Base-by-base conservation (phyloP, 2,888 invertebrate genomes). In the Helicoverpa assulta region DNA sequence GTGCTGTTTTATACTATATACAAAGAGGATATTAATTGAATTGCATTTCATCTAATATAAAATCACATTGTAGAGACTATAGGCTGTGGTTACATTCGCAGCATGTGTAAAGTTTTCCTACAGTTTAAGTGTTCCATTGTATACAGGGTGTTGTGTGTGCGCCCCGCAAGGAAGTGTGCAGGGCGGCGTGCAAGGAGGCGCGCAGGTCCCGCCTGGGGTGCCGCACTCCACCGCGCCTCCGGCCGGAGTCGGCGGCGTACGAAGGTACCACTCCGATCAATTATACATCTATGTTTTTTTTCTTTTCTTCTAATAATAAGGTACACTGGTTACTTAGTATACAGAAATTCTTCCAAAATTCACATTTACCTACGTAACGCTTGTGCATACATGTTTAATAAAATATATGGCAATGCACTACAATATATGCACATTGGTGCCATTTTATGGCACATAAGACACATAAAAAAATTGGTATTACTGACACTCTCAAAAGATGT, bases 161-260 rank as follows among this genome's bases (percentile, higher is more conserved):
- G 96, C 96, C 89, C 96, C 96, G 89, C 96, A 96, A 87, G 96
- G 96, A 95, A 96, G 91, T 96, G 96, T 89, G 95, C 96, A 91
- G 94, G 96, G 91, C 91, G 94, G 92, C 89, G 94, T 93, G 89
- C 94, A 94, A 86, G 94, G 93, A 87, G 94, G 94, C 88, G 96
- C 92, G 89, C 96, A 91, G 94, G 96, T 94, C 87, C 95, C 94
- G 73, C 94, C 93, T 72, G 94, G 95, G 69, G 94, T 94, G 82
- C 94, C 95, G 85, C 95, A 95, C 91, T 94, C 95, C 84, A 94
- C 95, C 79, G 94, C 94, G 85, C 94, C 94, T 78, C 95, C 96
- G 76, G 94, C 95, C 76, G 96, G 96, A 82, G 96, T 96, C 85
- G 97, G 97, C 82, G 97, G 97, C 82, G 92, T 96, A 72, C 95